Evolutionary conservation across 1,140 invertebrate genomes (phyloP).

Genomic region (Aphis gossypii): DNA sequence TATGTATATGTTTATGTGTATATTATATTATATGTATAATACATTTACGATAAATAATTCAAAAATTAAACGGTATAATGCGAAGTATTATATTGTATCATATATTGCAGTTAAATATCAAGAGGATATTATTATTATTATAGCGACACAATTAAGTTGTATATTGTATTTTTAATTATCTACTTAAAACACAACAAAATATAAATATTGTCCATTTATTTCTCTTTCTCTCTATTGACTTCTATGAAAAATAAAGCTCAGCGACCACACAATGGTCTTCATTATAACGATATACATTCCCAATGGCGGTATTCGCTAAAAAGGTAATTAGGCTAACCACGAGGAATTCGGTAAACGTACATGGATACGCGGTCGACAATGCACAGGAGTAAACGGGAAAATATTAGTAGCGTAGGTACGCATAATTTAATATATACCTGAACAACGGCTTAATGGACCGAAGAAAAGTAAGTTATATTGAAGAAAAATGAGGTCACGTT

Average conservation of each 20-base stretch:
- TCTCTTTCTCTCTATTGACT: neutral
- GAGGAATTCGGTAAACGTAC: neutral
- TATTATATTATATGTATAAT: too few species aligned
- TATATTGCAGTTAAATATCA: neutral
- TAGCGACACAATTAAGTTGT: neutral
- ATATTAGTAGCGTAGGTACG: neutral
- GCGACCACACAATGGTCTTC: neutral
- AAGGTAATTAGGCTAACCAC: slow-evolving; percentile 20
- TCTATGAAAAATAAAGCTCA: slow-evolving; percentile 4
- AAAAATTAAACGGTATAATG: neutral
- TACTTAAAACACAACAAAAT: neutral
- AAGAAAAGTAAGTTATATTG: neutral
- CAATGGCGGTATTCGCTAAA: neutral
- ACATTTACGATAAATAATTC: neutral
- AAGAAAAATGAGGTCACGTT: neutral
- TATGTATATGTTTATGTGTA: too few species aligned
- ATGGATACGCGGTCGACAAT: neutral
- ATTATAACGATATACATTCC: neutral
- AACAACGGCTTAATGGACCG: neutral
- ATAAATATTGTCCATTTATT: neutral
- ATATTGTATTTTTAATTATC: neutral
- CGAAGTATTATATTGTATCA: neutral
- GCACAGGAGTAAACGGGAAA: neutral
- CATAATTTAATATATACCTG: neutral
- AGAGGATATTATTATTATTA: neutral